Conservation (phyloP, 1,140 invertebrate species). For the Cepaea nemoralis region DNA sequence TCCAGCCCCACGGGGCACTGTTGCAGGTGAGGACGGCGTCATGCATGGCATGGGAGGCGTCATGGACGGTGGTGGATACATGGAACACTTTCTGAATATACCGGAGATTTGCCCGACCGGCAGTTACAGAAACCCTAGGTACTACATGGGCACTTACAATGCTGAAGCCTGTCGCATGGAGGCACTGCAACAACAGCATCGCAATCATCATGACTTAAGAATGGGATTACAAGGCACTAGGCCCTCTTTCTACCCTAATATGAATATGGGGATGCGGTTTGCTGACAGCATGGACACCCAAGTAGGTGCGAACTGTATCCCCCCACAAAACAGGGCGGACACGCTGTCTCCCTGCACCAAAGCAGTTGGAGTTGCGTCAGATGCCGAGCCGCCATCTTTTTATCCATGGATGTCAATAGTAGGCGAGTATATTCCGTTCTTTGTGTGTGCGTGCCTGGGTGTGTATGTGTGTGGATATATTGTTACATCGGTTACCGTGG, state of each 20-base stretch:
- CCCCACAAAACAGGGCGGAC: conserved; percentile 47
- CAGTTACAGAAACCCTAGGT: conserved; percentile 63
- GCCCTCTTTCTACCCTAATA: conserved; percentile 65
- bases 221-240: conserved; percentile 65
- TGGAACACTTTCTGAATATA: conserved; percentile 70
- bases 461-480: no score
- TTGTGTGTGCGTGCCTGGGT: background rate
- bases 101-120: conserved; percentile 68
- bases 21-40: conserved; percentile 36
- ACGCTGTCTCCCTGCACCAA: conserved; percentile 62
- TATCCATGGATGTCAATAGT: conserved; percentile 70
- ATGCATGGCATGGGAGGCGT: conserved; percentile 40
- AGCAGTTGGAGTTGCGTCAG: conserved; percentile 45
- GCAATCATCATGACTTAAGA: conserved; percentile 63
- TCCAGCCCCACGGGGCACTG: conserved; percentile 22
- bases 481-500: no score
- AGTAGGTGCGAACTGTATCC: conserved; percentile 44
- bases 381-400: conserved; percentile 60
- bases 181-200: conserved; percentile 61
- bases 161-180: conserved; percentile 68
- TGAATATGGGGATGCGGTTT: conserved; percentile 62
- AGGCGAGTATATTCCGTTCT: conserved; percentile 53
- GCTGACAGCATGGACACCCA: conserved; percentile 56
- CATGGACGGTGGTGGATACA: conserved; percentile 53
- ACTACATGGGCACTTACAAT: conserved; percentile 50